phyloP scores from a whole-genome alignment of 1,140 invertebrate species.

The Nasonia giraulti region DNA sequence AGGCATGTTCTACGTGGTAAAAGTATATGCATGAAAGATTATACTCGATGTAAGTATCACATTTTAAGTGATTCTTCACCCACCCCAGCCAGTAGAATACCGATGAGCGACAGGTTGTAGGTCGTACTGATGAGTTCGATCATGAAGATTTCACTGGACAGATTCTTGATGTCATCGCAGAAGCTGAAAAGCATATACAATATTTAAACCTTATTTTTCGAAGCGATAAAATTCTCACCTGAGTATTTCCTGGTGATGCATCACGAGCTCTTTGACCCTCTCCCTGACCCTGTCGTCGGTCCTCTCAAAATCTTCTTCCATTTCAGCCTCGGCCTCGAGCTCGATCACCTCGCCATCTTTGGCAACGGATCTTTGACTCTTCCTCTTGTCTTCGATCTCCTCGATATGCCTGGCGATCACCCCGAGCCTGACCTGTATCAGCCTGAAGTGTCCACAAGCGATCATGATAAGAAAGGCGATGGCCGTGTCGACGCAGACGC shows the following conservation, averaged over 20 bases:
- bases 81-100: conserved; percentile 32
- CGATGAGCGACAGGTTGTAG: conserved; percentile 37
- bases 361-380: background rate
- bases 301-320: background rate
- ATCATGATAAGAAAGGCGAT: conserved; percentile 38
- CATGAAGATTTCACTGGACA: conserved; percentile 41
- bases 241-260: conserved; percentile 5
- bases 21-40: background rate
- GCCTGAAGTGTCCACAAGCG: conserved; percentile 35
- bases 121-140: conserved; percentile 35
- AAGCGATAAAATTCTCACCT: conserved; percentile 2
- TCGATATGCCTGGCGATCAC: background rate
- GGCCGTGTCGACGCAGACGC: conserved; percentile 37
- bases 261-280: background rate
- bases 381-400: background rate
- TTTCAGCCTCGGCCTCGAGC: background rate
- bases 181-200: conserved; percentile 7
- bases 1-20: conserved; percentile 12
- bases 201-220: background rate
- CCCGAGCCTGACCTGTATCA: conserved; percentile 11
- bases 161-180: background rate
- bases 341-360: background rate
- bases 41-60: background rate
- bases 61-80: background rate
- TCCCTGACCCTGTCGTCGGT: background rate